These are phyloP conservation scores for Turnix velox DNA, from an alignment of 2,113 vertebrate species.

Conservation along the genomic window DNA sequence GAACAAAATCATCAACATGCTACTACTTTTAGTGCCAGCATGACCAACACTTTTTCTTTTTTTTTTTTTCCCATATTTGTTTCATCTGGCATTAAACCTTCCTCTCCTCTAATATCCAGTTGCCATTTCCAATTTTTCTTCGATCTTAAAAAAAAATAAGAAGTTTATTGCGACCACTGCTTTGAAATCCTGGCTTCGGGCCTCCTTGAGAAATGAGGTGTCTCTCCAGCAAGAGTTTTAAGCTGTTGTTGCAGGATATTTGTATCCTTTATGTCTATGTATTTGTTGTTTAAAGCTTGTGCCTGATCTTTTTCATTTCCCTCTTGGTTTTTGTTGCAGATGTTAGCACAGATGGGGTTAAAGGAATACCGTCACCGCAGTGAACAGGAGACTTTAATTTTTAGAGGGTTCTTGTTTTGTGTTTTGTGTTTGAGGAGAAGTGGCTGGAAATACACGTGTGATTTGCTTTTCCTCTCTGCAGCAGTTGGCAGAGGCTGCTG, in stretches of 20 bases:
- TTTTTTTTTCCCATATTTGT: conserved; percentile 49
- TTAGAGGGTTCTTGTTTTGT: conserved; percentile 19
- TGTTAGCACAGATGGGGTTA: background rate
- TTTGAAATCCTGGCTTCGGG: conserved; percentile 12
- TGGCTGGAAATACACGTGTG: background rate
- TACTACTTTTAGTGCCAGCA: conserved; percentile 73
- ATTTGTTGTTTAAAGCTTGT: conserved; percentile 11
- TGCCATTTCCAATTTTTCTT: background rate
- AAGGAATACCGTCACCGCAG: background rate
- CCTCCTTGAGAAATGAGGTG: background rate
- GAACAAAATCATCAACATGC: conserved; percentile 67
- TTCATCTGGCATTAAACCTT: conserved; percentile 65
- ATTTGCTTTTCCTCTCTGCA: background rate
- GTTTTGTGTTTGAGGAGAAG: background rate
- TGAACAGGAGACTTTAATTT: conserved; percentile 27
- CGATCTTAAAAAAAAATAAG: background rate
- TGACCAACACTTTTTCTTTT: conserved; percentile 61
- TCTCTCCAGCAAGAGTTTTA: conserved; percentile 9
- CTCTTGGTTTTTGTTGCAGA: background rate
- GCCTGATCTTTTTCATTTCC: conserved; percentile 1
- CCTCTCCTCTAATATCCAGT: conserved; percentile 15
- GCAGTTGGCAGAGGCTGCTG: background rate
- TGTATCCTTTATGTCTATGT: no score
- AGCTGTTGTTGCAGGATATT: background rate
- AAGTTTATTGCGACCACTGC: conserved; percentile 41